Evolutionary conservation across 2,888 invertebrate genomes (phyloP), one percentile per base, ranked within the genome.

Genomic region (Drosophila eohydei): DNA sequence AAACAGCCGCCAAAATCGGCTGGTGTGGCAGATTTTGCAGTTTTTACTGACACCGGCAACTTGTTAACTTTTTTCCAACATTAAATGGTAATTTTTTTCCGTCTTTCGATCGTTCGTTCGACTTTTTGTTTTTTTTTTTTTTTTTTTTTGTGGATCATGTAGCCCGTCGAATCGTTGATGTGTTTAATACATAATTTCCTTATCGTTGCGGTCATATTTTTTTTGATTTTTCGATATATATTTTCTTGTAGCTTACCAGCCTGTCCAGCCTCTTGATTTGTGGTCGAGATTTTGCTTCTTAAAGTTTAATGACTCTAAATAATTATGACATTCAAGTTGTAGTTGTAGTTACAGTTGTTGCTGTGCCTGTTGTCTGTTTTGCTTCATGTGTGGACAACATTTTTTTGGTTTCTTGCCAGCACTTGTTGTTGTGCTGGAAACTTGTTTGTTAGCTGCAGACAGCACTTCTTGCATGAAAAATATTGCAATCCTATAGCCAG

Each of bases 121-220:
- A 60, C 26, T 58, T 54, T 57, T 50, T 68, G 52, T 54, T 46
- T 36, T n/a, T 43, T 55, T 44, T 54, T 46, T 36, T n/a, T 43
- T 55, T 44, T 44, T 50, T 30, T 56, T 63, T 52, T 48, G 50
- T 36, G 50, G 60, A 73, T 75, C 79, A 55, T 81, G 77, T 74
- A 66, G 69, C 68, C 75, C 67, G 83, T 85, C 81, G 71, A 74
- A 85, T 83, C 78, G 70, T 71, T 75, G 78, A 88, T 88, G 86
- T 88, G 74, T 88, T 83, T 89, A 85, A 83, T 86, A 85, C 78
- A 87, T 84, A 87, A 87, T 87, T 89, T 89, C 88, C 89, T 86
- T 85, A 88, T 88, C 88, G 78, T 59, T 71, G 75, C 34, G 43
- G 43, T 68, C 62, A 52, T 56, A 71, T 72, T 71, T 72, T 56